These are phyloP conservation scores for Andrena fulva DNA, from an alignment of 2,888 invertebrate genomes.

Conservation along the genomic window DNA sequence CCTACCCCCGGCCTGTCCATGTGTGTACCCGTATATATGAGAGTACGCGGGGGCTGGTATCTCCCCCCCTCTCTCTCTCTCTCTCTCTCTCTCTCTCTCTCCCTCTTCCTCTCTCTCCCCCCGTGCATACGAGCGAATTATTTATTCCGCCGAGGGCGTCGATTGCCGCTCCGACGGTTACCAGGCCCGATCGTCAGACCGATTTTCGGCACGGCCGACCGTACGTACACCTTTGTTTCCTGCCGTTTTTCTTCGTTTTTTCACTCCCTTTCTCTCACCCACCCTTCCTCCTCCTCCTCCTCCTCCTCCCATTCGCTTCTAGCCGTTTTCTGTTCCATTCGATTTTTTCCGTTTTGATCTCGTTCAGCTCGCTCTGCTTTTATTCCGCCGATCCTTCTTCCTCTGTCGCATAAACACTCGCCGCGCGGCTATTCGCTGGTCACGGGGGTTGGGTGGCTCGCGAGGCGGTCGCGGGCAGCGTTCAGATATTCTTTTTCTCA, in stretches of 20 bases:
- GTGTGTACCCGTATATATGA: constrained; percentile 44
- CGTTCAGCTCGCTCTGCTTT: constrained; percentile 20
- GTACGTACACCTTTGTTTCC: constrained; percentile 71
- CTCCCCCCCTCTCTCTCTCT: background rate
- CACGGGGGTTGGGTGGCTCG: background rate
- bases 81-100: constrained; percentile 24
- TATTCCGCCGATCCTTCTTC: constrained; percentile 52
- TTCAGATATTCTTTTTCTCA: constrained; percentile 1
- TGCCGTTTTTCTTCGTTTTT: constrained; percentile 44
- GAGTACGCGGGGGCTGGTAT: constrained; percentile 21
- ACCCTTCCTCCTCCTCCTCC: constrained; percentile 1
- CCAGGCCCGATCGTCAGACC: constrained; percentile 70
- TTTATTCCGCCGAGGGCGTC: constrained; percentile 78
- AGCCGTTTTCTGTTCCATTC: constrained; percentile 15
- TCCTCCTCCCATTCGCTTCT: constrained; percentile 18
- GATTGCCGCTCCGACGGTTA: constrained; percentile 69
- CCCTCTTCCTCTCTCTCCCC: background rate
- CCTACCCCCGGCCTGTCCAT: constrained; percentile 20
- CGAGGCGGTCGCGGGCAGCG: background rate
- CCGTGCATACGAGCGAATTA: constrained; percentile 77
- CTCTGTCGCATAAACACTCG: constrained; percentile 56
- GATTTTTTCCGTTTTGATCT: constrained; percentile 20
- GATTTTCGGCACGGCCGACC: constrained; percentile 72
- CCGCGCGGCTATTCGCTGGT: constrained; percentile 6
- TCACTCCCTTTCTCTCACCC: constrained; percentile 6